Evolutionary conservation across 2,113 vertebrate species (phyloP), one percentile per base, ranked within the genome.

Genomic region (Motacilla alba): DNA sequence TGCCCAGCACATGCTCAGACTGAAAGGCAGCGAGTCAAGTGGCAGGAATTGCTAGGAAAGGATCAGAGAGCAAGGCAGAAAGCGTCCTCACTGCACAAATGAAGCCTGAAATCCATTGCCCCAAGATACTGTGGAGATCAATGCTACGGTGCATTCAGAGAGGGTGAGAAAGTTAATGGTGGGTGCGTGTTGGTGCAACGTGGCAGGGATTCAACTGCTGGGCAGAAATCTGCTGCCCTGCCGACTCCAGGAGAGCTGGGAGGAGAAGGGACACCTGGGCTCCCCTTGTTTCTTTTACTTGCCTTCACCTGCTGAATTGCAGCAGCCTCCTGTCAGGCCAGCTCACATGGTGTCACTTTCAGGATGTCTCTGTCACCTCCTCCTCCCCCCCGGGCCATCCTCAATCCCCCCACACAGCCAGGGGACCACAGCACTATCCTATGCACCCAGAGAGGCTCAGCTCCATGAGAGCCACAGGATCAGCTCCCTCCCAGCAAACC

Each of bases 41-140:
- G 69, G 11, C 35, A 67, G 52, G 37, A 76, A 62, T 56, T 46
- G 15, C 13, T 28, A 33, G 46, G 33, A 56, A 37, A 52, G 43
- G 64, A 35, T 62, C 75, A 37, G 52, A 67, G 41, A 62, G 56
- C 33, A 46, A 56, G 43, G 64, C 58, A 89, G 58, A 56, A 77
- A 46, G 10, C 14, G 7, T 52, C 53, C 64, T n/a, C 14, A 6
- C 37, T 41, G 75, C 47, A 20, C 47, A 30, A 39, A 74, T 15
- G 37, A 28, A 56, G 28, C 35, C 46, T 67, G 63, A 81, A 85
- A 77, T 28, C 64, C 35, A 35, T 7, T 1, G 0, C 26, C 16
- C 4, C 59, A n/a, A 50, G 47, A 56, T 20, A 41, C 0, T 17
- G 53, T 0, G 0, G 41, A 56, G 58, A 56, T 52, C 58, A 62